A percentile compares a stretch with the other conserved stretches of the same genome.
Evolutionary conservation across 2,113 vertebrate genomes (phyloP).

Genomic region (Fregetta grallaria): DNA sequence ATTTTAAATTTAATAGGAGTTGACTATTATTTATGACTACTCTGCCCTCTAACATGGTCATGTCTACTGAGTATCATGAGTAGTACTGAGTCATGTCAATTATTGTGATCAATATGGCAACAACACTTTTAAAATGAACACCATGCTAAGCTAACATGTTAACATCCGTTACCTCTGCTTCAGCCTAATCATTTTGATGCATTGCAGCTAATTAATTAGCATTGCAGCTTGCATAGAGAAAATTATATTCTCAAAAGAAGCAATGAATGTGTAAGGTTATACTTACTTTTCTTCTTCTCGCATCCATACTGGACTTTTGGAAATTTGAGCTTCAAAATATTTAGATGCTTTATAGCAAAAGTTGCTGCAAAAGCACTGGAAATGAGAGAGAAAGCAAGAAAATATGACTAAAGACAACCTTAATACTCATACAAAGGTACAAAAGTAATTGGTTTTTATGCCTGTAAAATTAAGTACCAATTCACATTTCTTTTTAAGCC

Average conservation of each 20-base stretch:
- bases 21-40: background rate
- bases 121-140: background rate
- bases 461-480: background rate
- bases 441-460: background rate
- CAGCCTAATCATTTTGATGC: background rate
- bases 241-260: background rate
- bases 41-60: background rate
- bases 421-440: background rate
- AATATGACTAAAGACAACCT: background rate
- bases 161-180: background rate
- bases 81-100: background rate
- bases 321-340: conserved; percentile 89
- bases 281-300: conserved; percentile 87
- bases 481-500: background rate
- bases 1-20: background rate
- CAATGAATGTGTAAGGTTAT: background rate
- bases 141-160: background rate
- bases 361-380: conserved; percentile 93
- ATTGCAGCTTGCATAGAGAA: background rate
- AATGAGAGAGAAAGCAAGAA: background rate
- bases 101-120: background rate
- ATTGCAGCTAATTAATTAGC: background rate
- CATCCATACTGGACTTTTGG: conserved; percentile 89
- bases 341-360: conserved; percentile 97
- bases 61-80: background rate